These are phyloP conservation scores for Didymodactylos carnosus DNA, from an alignment of 2,888 invertebrate species.

Conservation along the genomic window DNA sequence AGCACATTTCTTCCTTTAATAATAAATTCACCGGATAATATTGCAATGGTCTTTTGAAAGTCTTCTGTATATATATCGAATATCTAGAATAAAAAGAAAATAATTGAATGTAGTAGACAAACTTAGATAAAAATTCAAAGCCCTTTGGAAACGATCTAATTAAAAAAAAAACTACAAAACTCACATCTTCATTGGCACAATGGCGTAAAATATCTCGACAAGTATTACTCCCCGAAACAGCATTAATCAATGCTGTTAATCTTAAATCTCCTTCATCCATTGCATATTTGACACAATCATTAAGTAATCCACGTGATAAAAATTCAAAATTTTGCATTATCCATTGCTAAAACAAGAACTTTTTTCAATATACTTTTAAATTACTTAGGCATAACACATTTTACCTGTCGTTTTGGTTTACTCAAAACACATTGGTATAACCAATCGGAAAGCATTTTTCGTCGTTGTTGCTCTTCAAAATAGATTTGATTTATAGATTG, in stretches of 20 bases:
- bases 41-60: background rate
- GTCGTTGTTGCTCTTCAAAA: background rate
- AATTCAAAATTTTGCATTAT: background rate
- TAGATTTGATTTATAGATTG: background rate
- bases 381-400: too few species aligned
- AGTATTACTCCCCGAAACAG: background rate
- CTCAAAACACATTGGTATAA: background rate
- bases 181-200: background rate
- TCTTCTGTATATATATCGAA: background rate
- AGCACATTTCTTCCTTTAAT: background rate
- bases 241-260: background rate
- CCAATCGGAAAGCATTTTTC: background rate
- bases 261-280: background rate
- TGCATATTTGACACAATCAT: background rate
- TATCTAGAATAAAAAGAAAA: background rate
- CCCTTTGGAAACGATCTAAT: background rate
- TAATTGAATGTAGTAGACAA: too few species aligned
- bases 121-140: background rate
- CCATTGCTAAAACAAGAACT: background rate
- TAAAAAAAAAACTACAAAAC: background rate
- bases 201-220: background rate
- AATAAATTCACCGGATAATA: background rate
- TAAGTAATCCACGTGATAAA: background rate
- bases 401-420: background rate
- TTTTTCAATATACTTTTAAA: too few species aligned